phyloP scores from a whole-genome alignment of 2,113 vertebrate species.

The Myiagra hebetior region DNA sequence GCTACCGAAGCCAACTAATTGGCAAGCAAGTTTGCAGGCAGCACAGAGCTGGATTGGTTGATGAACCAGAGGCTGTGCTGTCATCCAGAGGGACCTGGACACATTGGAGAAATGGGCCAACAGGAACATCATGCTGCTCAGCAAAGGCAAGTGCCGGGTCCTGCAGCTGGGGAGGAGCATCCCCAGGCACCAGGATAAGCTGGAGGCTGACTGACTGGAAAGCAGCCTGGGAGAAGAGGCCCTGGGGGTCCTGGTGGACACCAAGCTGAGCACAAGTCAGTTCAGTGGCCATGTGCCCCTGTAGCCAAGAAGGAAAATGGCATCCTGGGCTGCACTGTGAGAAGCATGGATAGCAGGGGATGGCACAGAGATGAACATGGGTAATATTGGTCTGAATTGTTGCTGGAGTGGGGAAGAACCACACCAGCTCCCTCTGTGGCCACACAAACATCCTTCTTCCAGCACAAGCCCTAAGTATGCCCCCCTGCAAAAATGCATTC shows the following conservation, averaged over 20 bases:
- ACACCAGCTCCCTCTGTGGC: not conserved
- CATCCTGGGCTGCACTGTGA: not conserved
- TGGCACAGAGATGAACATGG: not conserved
- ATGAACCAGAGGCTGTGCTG: not conserved
- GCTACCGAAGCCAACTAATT: not conserved
- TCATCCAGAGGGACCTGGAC: fast-evolving
- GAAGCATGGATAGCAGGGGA: not conserved
- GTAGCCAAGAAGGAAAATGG: not conserved
- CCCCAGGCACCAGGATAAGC: not conserved
- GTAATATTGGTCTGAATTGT: not conserved
- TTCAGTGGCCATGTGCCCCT: not conserved
- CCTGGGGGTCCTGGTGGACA: not conserved
- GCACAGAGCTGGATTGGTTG: not conserved
- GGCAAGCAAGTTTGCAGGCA: not conserved
- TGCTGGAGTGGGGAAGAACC: not conserved
- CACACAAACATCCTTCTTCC: not conserved
- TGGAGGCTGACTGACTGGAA: not conserved
- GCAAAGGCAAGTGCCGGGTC: not conserved
- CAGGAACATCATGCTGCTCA: not conserved
- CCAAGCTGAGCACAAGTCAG: not conserved
- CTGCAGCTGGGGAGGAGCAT: not conserved
- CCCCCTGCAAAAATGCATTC: not conserved
- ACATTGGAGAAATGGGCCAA: not conserved
- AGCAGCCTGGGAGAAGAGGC: not conserved
- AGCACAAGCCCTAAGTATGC: fast-evolving